These are phyloP conservation scores for Dolomedes plantarius DNA, from an alignment of 2,888 invertebrate genomes.

Conservation along the genomic window DNA sequence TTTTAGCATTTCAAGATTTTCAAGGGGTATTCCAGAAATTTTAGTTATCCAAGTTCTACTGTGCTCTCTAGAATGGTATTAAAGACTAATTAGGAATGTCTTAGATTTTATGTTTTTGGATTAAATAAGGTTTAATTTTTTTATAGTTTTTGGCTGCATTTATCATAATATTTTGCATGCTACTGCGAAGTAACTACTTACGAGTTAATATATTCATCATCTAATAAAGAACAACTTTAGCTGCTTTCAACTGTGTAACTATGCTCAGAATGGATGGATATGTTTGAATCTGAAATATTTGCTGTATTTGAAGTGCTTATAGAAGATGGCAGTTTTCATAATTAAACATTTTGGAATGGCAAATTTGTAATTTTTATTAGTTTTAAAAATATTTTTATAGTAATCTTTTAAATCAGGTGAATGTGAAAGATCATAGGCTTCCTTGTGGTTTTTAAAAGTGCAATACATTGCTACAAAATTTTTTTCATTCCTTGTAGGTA, in stretches of 20 bases:
- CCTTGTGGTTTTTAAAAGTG: not conserved
- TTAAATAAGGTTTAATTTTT: too few species aligned
- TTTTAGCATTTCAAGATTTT: too few species aligned
- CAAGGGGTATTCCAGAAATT: too few species aligned
- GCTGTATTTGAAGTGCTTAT: not conserved
- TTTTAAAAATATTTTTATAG: not conserved
- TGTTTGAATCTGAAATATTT: not conserved
- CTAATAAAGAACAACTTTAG: too few species aligned
- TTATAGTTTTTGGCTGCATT: too few species aligned
- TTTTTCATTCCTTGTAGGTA: not conserved
- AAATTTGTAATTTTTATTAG: not conserved
- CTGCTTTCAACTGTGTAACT: not conserved
- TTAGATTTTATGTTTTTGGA: too few species aligned
- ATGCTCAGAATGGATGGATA: not conserved
- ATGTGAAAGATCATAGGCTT: not conserved
- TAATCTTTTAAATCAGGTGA: not conserved
- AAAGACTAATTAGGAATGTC: too few species aligned
- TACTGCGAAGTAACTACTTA: too few species aligned
- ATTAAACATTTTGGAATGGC: not conserved
- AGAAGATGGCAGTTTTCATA: slow-evolving; percentile 1
- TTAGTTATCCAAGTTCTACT: too few species aligned
- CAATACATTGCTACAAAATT: not conserved
- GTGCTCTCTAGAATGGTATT: too few species aligned
- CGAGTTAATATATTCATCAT: too few species aligned
- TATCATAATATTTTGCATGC: too few species aligned